Conservation (phyloP, 64 coral and sea anemone genomes). For the Acropora tenuis region DNA sequence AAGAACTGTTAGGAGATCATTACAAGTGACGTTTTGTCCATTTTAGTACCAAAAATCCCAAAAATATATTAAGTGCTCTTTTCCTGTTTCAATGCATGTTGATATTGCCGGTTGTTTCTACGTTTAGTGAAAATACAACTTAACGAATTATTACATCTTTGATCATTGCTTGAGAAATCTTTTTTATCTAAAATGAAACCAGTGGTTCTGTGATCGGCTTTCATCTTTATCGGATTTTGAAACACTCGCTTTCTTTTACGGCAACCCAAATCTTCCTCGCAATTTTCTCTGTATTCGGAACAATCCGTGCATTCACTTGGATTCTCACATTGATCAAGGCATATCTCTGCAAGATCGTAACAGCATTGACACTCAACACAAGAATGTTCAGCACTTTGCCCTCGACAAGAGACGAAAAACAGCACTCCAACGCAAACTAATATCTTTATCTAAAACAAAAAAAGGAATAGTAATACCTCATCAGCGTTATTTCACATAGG, state of each 20-base stretch:
- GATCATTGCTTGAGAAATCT: background rate
- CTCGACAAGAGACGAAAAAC: background rate
- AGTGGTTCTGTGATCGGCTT: background rate
- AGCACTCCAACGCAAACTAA: constrained; percentile 3
- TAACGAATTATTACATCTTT: background rate
- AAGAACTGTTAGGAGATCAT: too few relatives aligned
- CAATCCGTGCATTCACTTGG: background rate
- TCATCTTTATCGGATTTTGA: background rate
- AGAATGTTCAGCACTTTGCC: background rate
- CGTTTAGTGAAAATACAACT: background rate
- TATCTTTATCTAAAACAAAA: constrained; percentile 12
- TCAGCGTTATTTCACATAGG: too few relatives aligned
- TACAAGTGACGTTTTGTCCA: too few relatives aligned
- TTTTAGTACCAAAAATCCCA: background rate
- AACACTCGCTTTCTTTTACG: background rate
- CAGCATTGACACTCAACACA: constrained; percentile 11
- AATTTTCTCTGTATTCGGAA: background rate
- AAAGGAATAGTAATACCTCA: background rate
- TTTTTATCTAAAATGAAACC: background rate
- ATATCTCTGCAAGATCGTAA: background rate
- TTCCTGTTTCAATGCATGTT: background rate
- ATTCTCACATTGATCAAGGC: background rate
- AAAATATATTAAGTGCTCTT: background rate
- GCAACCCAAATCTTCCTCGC: background rate
- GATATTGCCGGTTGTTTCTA: background rate